Base-by-base conservation (phyloP, 2,888 invertebrate species). In the Drosophila paracracens region DNA sequence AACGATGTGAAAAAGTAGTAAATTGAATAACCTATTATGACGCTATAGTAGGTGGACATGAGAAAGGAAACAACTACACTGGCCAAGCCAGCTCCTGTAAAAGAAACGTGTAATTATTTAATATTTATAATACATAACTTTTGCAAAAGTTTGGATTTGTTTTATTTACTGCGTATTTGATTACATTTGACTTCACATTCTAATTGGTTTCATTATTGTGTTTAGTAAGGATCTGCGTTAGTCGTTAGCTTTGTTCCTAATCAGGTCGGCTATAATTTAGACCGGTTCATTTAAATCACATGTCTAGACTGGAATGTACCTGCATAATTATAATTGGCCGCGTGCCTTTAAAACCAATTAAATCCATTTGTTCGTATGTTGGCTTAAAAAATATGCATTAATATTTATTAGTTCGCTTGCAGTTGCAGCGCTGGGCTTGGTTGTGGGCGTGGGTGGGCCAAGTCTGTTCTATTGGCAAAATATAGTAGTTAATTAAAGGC, bases 11-110 rank as follows among this genome's bases (percentile, higher is more conserved):
- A 97, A 93, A 98, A 96, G 94, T 98, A 98, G 93, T 97, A 98
- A 89, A 98, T 96, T 62, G 97, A 96, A 95, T 98, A 98, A 73
- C 97, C 97, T 93, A 98, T 98, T 93, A 99, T 97, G 83, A 98
- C 97, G 93, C 98, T 98, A 94, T 98, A 98, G 94, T 98, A 98
- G 61, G 98, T 98, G 82, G 98, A 97, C 96, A 99, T 97, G 92
- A 98, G 94, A 94, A 98, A 98, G 81, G 98, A 98, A 93, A 98
- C 97, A 92, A 98, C 96, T 78, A 98, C 98, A 92, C 98, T 98
- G 72, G 98, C 98, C 85, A 99, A 94, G 70, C 98, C 99, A 82
- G 98, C 97, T 90, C 98, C 98, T 98, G 94, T n/a, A 94, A 94
- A 61, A 21, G 21, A 43, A 59, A 35, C 18, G 36, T 1, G 4